Evolutionary conservation across 2,113 vertebrate genomes (phyloP).

Genomic region (Rattus rattus): DNA sequence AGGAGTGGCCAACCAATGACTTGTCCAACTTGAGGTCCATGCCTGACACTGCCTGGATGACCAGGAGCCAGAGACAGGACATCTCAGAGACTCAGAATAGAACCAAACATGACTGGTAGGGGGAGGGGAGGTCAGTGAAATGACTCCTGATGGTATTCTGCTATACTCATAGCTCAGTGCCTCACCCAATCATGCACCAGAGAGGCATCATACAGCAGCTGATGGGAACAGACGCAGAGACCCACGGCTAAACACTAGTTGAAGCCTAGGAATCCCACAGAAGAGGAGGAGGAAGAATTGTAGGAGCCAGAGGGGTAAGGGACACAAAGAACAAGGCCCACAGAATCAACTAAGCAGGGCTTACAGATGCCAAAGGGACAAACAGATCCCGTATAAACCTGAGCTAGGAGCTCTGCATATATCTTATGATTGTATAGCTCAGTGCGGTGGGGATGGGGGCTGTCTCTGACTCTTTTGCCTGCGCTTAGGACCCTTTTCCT

Average conservation of each 20-base stretch:
- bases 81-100: neutral
- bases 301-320: neutral
- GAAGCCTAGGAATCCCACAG: neutral
- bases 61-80: neutral
- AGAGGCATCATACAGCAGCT: neutral
- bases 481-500: too few species aligned
- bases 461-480: neutral
- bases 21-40: too few species aligned
- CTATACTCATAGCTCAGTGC: neutral
- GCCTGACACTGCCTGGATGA: neutral
- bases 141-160: neutral
- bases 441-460: neutral
- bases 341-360: neutral
- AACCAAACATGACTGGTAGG: neutral
- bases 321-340: neutral
- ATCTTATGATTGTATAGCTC: neutral
- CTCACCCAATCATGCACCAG: neutral
- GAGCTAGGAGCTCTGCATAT: too few species aligned
- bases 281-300: neutral
- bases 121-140: neutral
- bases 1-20: too few species aligned
- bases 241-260: neutral
- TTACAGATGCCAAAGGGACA: neutral
- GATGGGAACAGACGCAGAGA: neutral
- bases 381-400: neutral